Evolutionary conservation across 2,888 invertebrate species (phyloP).

Genomic region (Lochmaea capreae): DNA sequence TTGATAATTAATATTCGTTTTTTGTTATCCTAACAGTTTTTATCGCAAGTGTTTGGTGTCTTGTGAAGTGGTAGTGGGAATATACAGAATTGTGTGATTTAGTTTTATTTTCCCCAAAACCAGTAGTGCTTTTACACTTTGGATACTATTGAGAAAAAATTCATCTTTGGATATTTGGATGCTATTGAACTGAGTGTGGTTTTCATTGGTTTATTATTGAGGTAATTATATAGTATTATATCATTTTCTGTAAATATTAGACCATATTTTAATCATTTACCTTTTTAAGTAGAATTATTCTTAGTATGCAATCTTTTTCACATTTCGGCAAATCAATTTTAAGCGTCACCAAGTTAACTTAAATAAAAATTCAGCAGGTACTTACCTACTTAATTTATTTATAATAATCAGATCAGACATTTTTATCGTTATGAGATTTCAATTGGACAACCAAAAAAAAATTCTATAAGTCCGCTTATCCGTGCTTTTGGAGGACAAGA

Average conservation of each 20-base stretch:
- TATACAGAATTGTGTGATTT: slow-evolving; percentile 10
- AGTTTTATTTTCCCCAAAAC: background rate
- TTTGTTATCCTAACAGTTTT: background rate
- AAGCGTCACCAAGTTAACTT: too few species aligned
- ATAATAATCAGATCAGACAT: too few species aligned
- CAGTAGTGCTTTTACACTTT: background rate
- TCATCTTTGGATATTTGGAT: slow-evolving; percentile 8
- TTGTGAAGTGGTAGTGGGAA: slow-evolving; percentile 14
- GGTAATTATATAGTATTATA: background rate
- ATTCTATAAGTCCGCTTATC: too few species aligned
- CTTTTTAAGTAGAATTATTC: too few species aligned
- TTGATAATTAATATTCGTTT: slow-evolving; percentile 1
- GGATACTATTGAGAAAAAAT: slow-evolving; percentile 1
- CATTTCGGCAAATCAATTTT: background rate
- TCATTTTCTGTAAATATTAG: too few species aligned
- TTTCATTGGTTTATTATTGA: background rate
- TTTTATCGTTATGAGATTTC: too few species aligned
- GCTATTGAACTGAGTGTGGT: background rate
- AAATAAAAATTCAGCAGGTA: too few species aligned
- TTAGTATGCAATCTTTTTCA: too few species aligned
- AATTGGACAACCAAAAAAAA: too few species aligned
- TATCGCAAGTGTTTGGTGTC: slow-evolving; percentile 13
- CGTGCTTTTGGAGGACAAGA: too few species aligned
- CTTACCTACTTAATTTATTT: too few species aligned
- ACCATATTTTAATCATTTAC: too few species aligned